These are phyloP conservation scores for Megalonaias nervosa DNA, from an alignment of 1,140 invertebrate genomes.

Conservation along the genomic window DNA sequence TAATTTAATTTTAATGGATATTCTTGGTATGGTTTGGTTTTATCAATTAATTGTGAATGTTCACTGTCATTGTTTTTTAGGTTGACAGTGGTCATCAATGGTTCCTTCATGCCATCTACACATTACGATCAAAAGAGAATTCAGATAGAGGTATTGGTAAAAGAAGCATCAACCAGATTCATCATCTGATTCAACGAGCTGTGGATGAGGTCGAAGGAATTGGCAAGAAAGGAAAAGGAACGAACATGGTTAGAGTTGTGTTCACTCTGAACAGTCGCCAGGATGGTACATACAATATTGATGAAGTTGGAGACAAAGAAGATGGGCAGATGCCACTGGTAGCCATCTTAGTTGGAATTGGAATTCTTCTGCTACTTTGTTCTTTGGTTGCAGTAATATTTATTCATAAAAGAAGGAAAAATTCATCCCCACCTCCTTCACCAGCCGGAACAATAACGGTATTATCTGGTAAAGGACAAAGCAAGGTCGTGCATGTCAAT, in stretches of 20 bases:
- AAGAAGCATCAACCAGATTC: slow-evolving; percentile 1
- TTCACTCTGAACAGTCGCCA: slow-evolving; percentile 32
- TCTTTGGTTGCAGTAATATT: slow-evolving; percentile 52
- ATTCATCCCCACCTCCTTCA: slow-evolving; percentile 53
- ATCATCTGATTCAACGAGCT: slow-evolving; percentile 27
- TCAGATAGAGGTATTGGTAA: slow-evolving; percentile 1
- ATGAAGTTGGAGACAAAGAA: slow-evolving; percentile 42
- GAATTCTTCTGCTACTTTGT: slow-evolving; percentile 47
- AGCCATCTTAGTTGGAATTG: slow-evolving; percentile 50
- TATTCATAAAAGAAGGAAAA: slow-evolving; percentile 50
- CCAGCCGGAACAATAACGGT: slow-evolving; percentile 60
- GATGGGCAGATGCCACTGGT: slow-evolving; percentile 44
- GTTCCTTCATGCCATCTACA: slow-evolving; percentile 71
- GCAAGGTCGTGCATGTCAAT: slow-evolving; percentile 25
- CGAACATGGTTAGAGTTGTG: slow-evolving; percentile 67
- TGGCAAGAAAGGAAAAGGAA: slow-evolving; percentile 61
- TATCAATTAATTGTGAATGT: background rate
- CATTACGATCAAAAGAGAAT: slow-evolving; percentile 53
- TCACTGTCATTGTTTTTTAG: slow-evolving; percentile 46
- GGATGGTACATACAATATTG: slow-evolving; percentile 27
- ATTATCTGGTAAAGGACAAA: slow-evolving; percentile 41
- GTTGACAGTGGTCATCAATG: slow-evolving; percentile 68
- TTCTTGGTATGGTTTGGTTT: background rate
- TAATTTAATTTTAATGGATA: background rate
- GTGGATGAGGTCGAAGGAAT: slow-evolving; percentile 46